Conservation (phyloP, 2,113 vertebrate species). For the Arvicanthis niloticus region DNA sequence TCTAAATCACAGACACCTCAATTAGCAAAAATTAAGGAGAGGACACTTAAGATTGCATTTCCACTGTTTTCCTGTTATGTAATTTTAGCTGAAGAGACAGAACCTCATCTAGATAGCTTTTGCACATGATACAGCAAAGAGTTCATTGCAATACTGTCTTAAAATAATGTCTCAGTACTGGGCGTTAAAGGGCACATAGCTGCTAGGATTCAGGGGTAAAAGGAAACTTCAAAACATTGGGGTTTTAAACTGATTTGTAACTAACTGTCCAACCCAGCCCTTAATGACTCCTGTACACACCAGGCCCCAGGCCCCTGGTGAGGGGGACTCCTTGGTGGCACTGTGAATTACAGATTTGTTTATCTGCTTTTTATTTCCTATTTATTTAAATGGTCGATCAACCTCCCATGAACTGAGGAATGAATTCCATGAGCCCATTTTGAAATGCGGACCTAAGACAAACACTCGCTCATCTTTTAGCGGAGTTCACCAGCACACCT, state of each 20-base stretch:
- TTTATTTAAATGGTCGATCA: constrained; percentile 88
- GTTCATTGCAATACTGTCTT: constrained; percentile 82
- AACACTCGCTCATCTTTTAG: constrained; percentile 84
- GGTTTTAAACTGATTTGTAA: constrained; percentile 68
- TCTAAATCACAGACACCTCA: constrained; percentile 90
- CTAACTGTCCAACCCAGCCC: constrained; percentile 41
- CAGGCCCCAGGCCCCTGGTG: constrained; percentile 48
- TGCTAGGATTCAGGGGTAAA: constrained; percentile 73
- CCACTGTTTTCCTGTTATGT: constrained; percentile 84
- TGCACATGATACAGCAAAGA: constrained; percentile 84
- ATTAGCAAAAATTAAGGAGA: constrained; percentile 84
- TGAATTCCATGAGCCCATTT: constrained; percentile 79
- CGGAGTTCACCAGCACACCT: constrained; percentile 89
- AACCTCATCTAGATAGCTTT: constrained; percentile 84
- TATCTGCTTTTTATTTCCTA: constrained; percentile 82
- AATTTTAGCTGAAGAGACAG: constrained; percentile 86
- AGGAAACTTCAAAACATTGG: constrained; percentile 62
- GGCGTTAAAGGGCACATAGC: constrained; percentile 77
- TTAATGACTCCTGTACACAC: constrained; percentile 53
- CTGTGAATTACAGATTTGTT: constrained; percentile 78
- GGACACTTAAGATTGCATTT: constrained; percentile 83
- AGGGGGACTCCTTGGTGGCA: constrained; percentile 56
- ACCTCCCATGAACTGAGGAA: constrained; percentile 84
- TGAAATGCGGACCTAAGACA: constrained; percentile 83
- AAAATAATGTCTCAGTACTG: constrained; percentile 79